A percentile compares a stretch with the other conserved stretches of the same genome.
These are phyloP conservation scores for Chunga burmeisteri DNA, from an alignment of 2,113 vertebrate species.

Conservation along the genomic window DNA sequence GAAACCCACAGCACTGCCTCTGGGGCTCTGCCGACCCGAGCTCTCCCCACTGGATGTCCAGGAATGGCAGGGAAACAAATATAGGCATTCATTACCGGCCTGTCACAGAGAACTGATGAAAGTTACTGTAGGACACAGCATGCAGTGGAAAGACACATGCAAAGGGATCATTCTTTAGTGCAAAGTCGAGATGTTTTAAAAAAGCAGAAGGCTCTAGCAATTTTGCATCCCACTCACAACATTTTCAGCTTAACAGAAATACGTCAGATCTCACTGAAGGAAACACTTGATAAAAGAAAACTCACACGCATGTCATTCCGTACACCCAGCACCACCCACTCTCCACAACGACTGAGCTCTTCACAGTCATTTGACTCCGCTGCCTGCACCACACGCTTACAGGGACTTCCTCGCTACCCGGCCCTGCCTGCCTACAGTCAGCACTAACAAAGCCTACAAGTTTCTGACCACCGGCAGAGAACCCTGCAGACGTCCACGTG, in stretches of 20 bases:
- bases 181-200: background rate
- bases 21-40: background rate
- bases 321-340: background rate
- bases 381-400: rapidly evolving
- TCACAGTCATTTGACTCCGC: background rate
- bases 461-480: background rate
- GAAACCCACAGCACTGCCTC: background rate
- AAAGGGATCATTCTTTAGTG: background rate
- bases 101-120: background rate
- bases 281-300: background rate
- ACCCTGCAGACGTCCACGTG: background rate
- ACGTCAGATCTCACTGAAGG: background rate
- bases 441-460: background rate
- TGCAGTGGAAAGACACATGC: rapidly evolving
- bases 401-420: background rate
- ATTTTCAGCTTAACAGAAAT: background rate
- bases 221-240: background rate
- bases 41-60: background rate
- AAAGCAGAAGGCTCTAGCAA: background rate
- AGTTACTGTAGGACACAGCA: background rate
- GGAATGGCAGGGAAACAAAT: background rate
- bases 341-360: background rate
- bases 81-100: background rate
- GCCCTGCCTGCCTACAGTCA: background rate
- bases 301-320: background rate